These are phyloP conservation scores for Pholis gunnellus DNA, from an alignment of 2,113 vertebrate genomes.

Conservation along the genomic window DNA sequence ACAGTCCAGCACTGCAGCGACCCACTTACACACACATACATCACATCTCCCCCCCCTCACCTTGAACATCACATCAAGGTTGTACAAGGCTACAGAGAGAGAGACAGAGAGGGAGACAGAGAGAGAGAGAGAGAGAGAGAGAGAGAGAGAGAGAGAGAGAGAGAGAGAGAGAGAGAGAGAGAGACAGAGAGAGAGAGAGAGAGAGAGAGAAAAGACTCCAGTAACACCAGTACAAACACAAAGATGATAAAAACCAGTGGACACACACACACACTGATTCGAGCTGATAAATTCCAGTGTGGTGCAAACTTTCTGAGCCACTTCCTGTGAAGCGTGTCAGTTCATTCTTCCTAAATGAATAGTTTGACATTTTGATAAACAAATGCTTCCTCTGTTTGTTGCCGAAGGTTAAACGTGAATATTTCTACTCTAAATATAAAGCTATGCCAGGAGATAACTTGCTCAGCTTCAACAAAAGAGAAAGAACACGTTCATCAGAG, in stretches of 20 bases:
- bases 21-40: slow-evolving; percentile 52
- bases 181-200: background rate
- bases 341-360: background rate
- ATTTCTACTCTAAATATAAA: background rate
- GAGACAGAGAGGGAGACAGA: background rate
- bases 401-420: background rate
- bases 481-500: background rate
- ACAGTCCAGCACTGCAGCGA: slow-evolving; percentile 29
- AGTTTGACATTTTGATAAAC: background rate
- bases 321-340: background rate
- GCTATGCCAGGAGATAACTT: background rate
- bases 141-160: too few species aligned
- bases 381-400: background rate
- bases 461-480: background rate
- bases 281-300: background rate
- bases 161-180: too few species aligned
- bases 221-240: slow-evolving; percentile 17
- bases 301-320: background rate
- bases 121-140: too few species aligned
- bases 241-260: background rate
- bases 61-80: slow-evolving; percentile 51
- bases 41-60: slow-evolving; percentile 45
- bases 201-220: background rate
- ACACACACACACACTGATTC: background rate
- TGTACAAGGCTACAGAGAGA: background rate